Conservation (phyloP, 2,888 invertebrate genomes). For the Hartigia nigra region DNA sequence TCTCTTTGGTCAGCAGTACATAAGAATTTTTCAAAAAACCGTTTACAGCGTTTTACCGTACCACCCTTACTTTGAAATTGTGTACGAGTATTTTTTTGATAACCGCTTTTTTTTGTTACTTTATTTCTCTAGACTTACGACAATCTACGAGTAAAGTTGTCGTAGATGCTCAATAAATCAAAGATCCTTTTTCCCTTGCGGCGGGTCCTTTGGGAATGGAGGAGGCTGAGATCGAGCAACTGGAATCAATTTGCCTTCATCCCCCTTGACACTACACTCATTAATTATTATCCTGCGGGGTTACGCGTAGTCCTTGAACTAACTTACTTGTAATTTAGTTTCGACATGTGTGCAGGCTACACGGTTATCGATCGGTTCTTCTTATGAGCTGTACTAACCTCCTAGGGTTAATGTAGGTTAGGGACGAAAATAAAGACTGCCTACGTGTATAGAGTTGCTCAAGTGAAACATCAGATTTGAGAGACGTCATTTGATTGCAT, state of each 20-base stretch:
- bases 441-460: neutral
- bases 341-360: slow-evolving; percentile 34
- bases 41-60: no score
- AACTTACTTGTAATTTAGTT: slow-evolving; percentile 16
- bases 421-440: slow-evolving; percentile 36
- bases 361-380: slow-evolving; percentile 49
- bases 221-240: neutral
- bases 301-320: neutral
- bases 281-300: neutral
- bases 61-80: neutral
- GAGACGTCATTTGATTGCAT: neutral
- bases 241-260: neutral
- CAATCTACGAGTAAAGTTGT: neutral
- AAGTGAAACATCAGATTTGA: neutral
- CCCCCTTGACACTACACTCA: neutral
- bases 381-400: slow-evolving; percentile 30
- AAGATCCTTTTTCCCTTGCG: neutral
- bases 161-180: neutral
- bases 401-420: slow-evolving; percentile 47
- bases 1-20: neutral
- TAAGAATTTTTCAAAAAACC: neutral
- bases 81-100: no score
- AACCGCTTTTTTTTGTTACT: no score
- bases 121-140: neutral
- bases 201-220: neutral